Base-by-base conservation (phyloP, 30 jellyfish, hydroid and myxozoan genomes). In the Catostylus mosaicus region DNA sequence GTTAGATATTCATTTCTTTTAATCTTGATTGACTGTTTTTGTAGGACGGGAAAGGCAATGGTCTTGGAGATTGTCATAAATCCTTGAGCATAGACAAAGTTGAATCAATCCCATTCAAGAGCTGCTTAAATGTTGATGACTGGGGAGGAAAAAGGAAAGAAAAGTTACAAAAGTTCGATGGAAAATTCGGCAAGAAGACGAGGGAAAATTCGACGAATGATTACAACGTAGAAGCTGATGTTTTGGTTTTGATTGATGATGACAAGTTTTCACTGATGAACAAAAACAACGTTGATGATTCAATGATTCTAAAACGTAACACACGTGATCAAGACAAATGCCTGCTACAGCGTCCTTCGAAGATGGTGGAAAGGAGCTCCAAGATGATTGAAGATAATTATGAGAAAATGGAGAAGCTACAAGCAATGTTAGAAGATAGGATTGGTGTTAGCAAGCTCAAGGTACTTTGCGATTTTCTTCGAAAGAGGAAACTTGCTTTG, bases 171-270 rank as follows among this genome's bases (percentile, higher is more conserved):
- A n/a, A n/a, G n/a, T n/a, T n/a, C n/a, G n/a, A n/a, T n/a, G n/a
- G n/a, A n/a, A n/a, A n/a, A n/a, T n/a, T n/a, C n/a, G n/a, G n/a
- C n/a, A n/a, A n/a, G n/a, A n/a, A n/a, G n/a, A n/a, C n/a, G n/a
- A n/a, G n/a, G n/a, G n/a, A n/a, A n/a, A n/a, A n/a, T n/a, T n/a
- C n/a, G 14, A 16, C 14, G 20, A 16, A 48, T 3, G 4, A 23
- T 23, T 59, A 37, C 71, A 59, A 27, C 20, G 9, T 59, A 16
- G 40, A 52, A 47, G 22, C 2, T 26, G 29, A 74, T 22, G 23
- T 51, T 23, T 32, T 74, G 35, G 56, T 74, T 46, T 74, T 74
- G 7, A 32, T 74, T 51, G 85, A 74, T 32, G 85, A 74, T 51
- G 74, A 74, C 5, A 35, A 74, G 43, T 74, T 74, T 40, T 51